Evolutionary conservation across 1,140 invertebrate species (phyloP), one percentile per base, ranked within the genome.

Genomic region (Cydia pomonella): DNA sequence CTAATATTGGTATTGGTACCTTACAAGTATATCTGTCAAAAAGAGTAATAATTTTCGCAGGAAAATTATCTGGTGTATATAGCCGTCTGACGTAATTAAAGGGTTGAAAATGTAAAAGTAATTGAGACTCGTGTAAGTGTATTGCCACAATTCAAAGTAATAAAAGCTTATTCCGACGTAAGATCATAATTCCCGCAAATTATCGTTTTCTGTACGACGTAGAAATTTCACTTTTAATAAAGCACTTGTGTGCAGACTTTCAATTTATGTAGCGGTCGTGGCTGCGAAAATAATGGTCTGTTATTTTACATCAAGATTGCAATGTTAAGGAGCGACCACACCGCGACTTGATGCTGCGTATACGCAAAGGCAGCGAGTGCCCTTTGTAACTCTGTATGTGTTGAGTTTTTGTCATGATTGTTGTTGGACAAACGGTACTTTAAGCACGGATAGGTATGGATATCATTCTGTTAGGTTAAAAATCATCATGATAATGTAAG

Each of bases 271-370:
- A 50, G 47, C 47, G 47, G 47, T 50, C 47, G 47, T 7, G 47
- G 47, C 47, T 18, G n/a, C n/a, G n/a, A 50, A 47, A 18, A 50
- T 50, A 50, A 50, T 50, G n/a, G 47, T 50, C 47, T 50, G 47
- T 50, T 50, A 50, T 50, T n/a, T 50, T 50, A 50, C 47, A 50
- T 50, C 47, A 50, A 50, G 47, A 50, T 50, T 50, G 47, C 47
- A 50, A 50, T 50, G 16, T 18, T 50, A 18, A 18, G 47, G 6
- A n/a, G 16, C 16, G 5, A 18, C 16, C 47, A 50, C n/a, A 50
- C 47, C 5, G n/a, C 41, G 7, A 0, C 12, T 13, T 44, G 2
- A 44, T 16, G 41, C 41, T 44, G 13, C 41, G 41, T 44, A 4
- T 44, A 44, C 41, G 41, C 41, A 41, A 1, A 41, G 41, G 41